Conservation (phyloP, 2,888 invertebrate species). For the Lasius fuliginosus region DNA sequence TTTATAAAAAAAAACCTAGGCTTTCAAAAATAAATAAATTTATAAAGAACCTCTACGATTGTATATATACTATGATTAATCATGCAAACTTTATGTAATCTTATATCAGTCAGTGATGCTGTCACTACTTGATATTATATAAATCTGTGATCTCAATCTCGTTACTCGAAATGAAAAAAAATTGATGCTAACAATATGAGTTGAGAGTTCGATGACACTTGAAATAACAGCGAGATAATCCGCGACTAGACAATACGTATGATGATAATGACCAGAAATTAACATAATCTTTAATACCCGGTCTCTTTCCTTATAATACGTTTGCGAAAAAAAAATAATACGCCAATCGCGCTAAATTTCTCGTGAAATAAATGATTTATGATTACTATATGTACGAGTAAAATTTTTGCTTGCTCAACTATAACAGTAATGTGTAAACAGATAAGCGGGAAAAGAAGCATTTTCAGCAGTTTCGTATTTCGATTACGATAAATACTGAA, state of each 20-base stretch:
- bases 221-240: not conserved
- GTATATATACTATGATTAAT: not conserved
- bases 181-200: not conserved
- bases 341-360: not conserved
- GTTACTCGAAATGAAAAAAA: not conserved
- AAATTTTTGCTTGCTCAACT: no score
- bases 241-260: not conserved
- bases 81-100: not conserved
- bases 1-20: no score
- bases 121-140: not conserved
- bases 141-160: not conserved
- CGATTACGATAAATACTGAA: not conserved
- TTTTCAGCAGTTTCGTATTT: not conserved
- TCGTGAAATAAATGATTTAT: not conserved
- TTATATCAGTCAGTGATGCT: not conserved
- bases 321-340: not conserved
- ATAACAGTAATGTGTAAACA: not conserved
- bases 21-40: no score
- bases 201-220: not conserved
- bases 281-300: not conserved
- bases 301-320: not conserved
- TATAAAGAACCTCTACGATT: not conserved
- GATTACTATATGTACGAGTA: not conserved
- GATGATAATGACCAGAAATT: not conserved
- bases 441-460: constrained; percentile 1